Base-by-base conservation (phyloP, 2,888 invertebrate genomes). In the Chelonus formosanus region DNA sequence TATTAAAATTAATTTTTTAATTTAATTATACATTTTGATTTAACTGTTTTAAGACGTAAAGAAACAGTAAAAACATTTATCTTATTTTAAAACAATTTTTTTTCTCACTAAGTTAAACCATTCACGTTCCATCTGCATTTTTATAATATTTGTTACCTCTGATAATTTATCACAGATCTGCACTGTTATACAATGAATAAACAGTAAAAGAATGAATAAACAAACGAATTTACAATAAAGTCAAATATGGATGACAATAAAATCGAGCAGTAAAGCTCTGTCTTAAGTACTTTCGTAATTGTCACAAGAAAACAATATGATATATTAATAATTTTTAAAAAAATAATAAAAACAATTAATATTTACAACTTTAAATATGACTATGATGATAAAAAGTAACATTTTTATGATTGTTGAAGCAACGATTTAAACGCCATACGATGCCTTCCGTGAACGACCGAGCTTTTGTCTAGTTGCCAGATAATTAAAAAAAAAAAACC, bases 381-480 rank as follows among this genome's bases (percentile, higher is more conserved):
- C 5, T 58, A 61, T 61, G 66, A 57, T 60, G 64, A 71, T 53
- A 64, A 69, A 66, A 58, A 67, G 68, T 66, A 71, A 67, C 70
- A 76, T 80, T 81, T 81, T 81, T 81, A 80, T 74, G 74, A 81
- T 80, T 81, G 81, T 81, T 81, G 73, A 80, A 75, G 79, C 79
- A 81, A 81, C 81, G 80, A 81, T 80, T 80, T 77, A 79, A 67
- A 79, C 81, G 80, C 82, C 81, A 78, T 80, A 83, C 84, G 83
- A 84, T 84, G 84, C 84, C 84, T 84, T 82, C 81, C 83, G 83
- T 83, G 83, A 83, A 83, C 81, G 81, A 84, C 83, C 84, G 83
- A 84, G 83, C 83, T 84, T 40, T 40, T 84, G 83, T 77, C 76
- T 78, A 78, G 76, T 77, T 78, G 75, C 76, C 73, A 76, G 74